A percentile compares a stretch with the other conserved stretches of the same genome.
Conservation (phyloP, 2,797 vertebrate genomes). For the Kryptopterus vitreolus region DNA sequence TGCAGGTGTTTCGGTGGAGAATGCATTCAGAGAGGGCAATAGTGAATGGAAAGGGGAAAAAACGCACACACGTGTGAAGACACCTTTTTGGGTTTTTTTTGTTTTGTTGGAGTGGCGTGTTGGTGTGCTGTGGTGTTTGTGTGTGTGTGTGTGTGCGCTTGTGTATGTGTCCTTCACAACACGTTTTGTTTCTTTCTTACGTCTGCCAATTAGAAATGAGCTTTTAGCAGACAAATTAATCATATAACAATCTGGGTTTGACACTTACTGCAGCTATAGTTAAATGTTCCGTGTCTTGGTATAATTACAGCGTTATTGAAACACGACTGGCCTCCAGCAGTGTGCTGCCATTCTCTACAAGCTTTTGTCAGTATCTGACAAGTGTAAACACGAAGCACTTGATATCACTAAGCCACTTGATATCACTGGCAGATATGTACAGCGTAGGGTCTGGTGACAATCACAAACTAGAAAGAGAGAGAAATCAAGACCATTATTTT, state of each 20-base stretch:
- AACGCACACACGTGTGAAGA: no score
- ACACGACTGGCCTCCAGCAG: constrained; percentile 42
- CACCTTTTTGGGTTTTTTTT: no score
- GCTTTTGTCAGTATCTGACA: constrained; percentile 37
- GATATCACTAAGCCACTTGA: background rate
- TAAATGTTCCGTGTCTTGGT: constrained; percentile 35
- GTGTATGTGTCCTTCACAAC: constrained; percentile 2
- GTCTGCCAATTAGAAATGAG: constrained; percentile 30
- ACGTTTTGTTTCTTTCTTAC: no score
- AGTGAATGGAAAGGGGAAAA: background rate
- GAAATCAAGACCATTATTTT: no score
- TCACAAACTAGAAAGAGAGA: no score
- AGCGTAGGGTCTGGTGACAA: background rate
- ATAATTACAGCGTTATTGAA: constrained; percentile 45
- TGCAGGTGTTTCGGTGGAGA: constrained; percentile 52
- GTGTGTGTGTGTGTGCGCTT: constrained; percentile 5
- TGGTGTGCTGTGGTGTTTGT: no score
- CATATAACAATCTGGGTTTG: constrained; percentile 19
- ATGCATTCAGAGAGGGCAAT: constrained; percentile 6
- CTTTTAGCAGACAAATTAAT: constrained; percentile 38
- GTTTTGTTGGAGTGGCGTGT: no score
- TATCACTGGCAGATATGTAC: constrained; percentile 2
- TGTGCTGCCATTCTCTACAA: constrained; percentile 32
- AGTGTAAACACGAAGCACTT: constrained; percentile 15
- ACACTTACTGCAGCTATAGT: constrained; percentile 44